phyloP scores from a whole-genome alignment of 30 jellyfish, hydroid and myxozoan genomes.

The Haliclystus octoradiatus region DNA sequence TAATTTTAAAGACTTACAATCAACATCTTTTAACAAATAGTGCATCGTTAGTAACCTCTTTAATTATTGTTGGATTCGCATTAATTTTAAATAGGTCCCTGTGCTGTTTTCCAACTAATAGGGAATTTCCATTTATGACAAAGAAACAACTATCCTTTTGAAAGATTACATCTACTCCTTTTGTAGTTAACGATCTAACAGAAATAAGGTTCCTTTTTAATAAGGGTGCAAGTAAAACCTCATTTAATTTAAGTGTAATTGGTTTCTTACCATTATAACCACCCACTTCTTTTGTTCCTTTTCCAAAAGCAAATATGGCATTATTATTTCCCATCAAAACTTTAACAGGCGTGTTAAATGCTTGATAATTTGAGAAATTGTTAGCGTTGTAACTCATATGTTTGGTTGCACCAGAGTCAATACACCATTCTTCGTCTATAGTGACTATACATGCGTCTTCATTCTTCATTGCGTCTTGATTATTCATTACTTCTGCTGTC shows the following conservation, averaged over 20 bases:
- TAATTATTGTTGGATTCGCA: no score
- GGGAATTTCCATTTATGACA: constrained; percentile 12
- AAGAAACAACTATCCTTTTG: constrained; percentile 23
- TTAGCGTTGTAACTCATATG: constrained; percentile 3
- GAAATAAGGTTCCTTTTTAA: constrained; percentile 28
- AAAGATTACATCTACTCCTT: constrained; percentile 16
- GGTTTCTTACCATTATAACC: constrained; percentile 28
- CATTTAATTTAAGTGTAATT: constrained; percentile 18
- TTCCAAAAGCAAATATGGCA: no score
- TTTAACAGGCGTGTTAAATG: no score
- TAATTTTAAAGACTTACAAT: not conserved
- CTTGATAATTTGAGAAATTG: not conserved
- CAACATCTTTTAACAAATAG: not conserved
- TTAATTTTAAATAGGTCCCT: no score
- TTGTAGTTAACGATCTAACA: constrained; percentile 25
- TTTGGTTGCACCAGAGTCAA: constrained; percentile 29
- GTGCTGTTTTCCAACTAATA: no score
- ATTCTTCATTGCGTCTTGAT: not conserved
- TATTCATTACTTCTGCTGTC: not conserved
- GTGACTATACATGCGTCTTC: not conserved
- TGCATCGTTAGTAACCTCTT: no score
- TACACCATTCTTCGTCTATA: constrained; percentile 20
- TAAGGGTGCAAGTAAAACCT: constrained; percentile 28
- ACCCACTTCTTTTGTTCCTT: no score
- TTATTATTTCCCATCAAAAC: no score